Evolutionary conservation across 2,797 vertebrate genomes (phyloP).

Genomic region (Clarias laeviceps): DNA sequence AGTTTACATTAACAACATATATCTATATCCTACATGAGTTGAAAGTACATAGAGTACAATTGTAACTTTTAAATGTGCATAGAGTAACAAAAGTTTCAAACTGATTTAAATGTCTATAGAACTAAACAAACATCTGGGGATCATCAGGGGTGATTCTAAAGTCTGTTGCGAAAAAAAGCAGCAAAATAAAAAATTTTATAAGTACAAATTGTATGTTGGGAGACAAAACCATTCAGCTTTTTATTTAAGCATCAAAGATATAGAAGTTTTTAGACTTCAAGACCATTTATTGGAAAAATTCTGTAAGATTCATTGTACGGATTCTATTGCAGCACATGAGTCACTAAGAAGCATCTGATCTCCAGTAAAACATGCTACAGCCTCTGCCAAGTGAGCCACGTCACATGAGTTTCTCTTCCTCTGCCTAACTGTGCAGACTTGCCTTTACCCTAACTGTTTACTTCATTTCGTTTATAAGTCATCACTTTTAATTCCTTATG

Average conservation of each 20-base stretch:
- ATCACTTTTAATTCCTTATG: conserved; percentile 23
- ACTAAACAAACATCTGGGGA: neutral
- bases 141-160: neutral
- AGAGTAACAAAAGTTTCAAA: neutral
- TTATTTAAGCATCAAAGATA: neutral
- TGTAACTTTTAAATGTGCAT: neutral
- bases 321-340: conserved; percentile 23
- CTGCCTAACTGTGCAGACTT: conserved; percentile 2
- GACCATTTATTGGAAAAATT: conserved; percentile 16
- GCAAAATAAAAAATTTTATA: neutral
- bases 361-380: conserved; percentile 18
- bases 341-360: conserved; percentile 34
- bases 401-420: conserved; percentile 20
- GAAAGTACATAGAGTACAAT: neutral
- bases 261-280: neutral
- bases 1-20: neutral
- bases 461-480: conserved; percentile 12
- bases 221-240: neutral
- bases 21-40: neutral
- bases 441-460: neutral
- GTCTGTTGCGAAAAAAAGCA: neutral
- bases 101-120: neutral
- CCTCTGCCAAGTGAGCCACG: conserved; percentile 23
- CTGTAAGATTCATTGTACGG: neutral
- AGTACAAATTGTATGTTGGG: neutral